Evolutionary conservation across 2,797 vertebrate species (phyloP), one percentile per base, ranked within the genome.

Genomic region (Rhadinocentrus ornatus): DNA sequence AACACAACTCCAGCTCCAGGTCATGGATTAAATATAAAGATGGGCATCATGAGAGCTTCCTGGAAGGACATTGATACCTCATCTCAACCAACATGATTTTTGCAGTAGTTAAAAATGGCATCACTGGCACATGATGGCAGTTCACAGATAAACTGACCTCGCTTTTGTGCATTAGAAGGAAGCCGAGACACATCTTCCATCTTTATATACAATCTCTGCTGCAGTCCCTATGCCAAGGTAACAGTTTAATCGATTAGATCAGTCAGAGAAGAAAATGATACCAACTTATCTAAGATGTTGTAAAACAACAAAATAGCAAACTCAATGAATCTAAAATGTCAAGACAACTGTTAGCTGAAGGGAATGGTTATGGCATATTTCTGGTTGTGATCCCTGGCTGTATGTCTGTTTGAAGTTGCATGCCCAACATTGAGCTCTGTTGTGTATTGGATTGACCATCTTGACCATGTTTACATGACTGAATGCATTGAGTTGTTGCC

Each of bases 11-110:
- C 35, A 37, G 13, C 39, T 41, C 39, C 39, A 41, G 15, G 16
- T 41, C 39, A 41, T 41, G 18, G 16, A 41, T 41, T 41, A 18
- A 53, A 39, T 65, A 65, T 54, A 54, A 65, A 53, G 50, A 37
- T 54, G 62, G 50, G 39, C 54, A n/a, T 27, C 63, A 41, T 55
- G 53, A 66, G 50, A 66, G 63, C 26, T 66, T 52, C 52, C 52
- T 66, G 52, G 35, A 54, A 66, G 52, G 52, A 54, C 35, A 55
- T 66, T 20, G 1, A 55, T 66, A 66, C 35, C 34, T 44, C 16
- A 4, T 44, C 41, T 46, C 20, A 15, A 9, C 44, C 18, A n/a
- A 6, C 48, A 22, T 12, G n/a, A 10, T 24, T 50, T 50, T 50
- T 24, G 8, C 8, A 15, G 52, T 32, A 66, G 63, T 31, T 66